A percentile compares a stretch with the other conserved stretches of the same genome.
phyloP scores from a whole-genome alignment of 2,113 vertebrate species.

The Dasypus novemcinctus region DNA sequence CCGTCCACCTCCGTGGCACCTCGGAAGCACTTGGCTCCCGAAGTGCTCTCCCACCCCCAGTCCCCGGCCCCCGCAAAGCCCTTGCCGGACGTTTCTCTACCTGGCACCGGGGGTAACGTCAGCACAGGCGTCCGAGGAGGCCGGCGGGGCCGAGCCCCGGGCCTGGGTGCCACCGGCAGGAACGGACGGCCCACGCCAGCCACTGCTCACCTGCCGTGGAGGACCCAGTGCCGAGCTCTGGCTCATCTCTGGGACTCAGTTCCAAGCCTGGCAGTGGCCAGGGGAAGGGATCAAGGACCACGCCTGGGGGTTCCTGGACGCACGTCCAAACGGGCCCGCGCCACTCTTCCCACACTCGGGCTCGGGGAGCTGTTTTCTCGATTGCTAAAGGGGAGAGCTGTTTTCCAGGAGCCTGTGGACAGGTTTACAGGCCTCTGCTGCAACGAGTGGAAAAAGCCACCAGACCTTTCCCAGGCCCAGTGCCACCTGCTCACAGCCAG shows the following conservation, averaged over 20 bases:
- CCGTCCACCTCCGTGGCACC: rapidly evolving
- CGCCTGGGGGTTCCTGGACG: background rate
- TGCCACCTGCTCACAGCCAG: slow-evolving; percentile 26
- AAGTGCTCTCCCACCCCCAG: too few species aligned
- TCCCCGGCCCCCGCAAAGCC: rapidly evolving
- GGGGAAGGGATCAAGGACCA: background rate
- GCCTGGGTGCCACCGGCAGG: background rate
- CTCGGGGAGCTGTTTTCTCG: background rate
- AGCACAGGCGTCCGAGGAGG: background rate
- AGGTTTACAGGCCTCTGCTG: background rate
- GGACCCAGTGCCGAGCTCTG: background rate
- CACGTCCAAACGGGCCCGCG: rapidly evolving
- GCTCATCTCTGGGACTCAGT: background rate
- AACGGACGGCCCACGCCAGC: background rate
- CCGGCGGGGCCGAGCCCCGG: background rate
- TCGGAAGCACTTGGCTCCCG: rapidly evolving
- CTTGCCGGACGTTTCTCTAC: rapidly evolving
- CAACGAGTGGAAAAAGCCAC: background rate
- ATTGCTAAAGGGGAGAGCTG: background rate
- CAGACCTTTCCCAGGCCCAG: background rate
- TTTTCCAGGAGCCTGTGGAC: background rate
- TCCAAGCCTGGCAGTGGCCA: background rate
- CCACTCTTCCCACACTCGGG: slow-evolving; percentile 13
- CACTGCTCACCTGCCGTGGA: background rate
- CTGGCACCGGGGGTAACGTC: background rate